These are phyloP conservation scores for Tupaia chinensis DNA, from an alignment of 2,113 vertebrate species.

Conservation along the genomic window DNA sequence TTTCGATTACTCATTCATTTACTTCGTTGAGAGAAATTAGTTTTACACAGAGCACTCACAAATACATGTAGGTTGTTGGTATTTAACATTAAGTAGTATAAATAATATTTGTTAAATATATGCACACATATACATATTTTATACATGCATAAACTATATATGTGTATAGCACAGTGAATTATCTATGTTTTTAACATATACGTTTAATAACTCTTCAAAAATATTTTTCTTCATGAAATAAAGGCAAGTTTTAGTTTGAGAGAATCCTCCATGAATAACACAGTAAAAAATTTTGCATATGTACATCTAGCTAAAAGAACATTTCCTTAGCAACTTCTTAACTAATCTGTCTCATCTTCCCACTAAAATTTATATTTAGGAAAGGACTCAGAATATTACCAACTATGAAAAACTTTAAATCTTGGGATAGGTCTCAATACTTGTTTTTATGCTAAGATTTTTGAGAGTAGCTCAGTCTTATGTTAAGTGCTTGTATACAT, in stretches of 20 bases:
- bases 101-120: not conserved
- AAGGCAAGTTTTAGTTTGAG: not conserved
- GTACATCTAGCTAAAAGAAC: not conserved
- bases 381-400: not conserved
- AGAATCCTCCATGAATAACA: not conserved
- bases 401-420: not conserved
- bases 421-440: not conserved
- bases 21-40: too few species aligned
- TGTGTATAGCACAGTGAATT: not conserved
- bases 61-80: not conserved
- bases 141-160: not conserved
- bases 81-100: not conserved
- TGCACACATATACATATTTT: not conserved
- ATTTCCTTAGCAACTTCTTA: not conserved
- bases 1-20: not conserved
- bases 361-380: not conserved
- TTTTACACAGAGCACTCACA: not conserved
- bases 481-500: not conserved
- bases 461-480: not conserved
- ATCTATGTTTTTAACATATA: not conserved
- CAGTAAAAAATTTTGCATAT: not conserved
- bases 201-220: not conserved
- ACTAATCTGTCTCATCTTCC: not conserved
- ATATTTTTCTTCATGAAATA: not conserved
- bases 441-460: not conserved